Evolutionary conservation across 2,888 invertebrate species (phyloP), one percentile per base, ranked within the genome.

Genomic region (Galerucella nymphaeae): DNA sequence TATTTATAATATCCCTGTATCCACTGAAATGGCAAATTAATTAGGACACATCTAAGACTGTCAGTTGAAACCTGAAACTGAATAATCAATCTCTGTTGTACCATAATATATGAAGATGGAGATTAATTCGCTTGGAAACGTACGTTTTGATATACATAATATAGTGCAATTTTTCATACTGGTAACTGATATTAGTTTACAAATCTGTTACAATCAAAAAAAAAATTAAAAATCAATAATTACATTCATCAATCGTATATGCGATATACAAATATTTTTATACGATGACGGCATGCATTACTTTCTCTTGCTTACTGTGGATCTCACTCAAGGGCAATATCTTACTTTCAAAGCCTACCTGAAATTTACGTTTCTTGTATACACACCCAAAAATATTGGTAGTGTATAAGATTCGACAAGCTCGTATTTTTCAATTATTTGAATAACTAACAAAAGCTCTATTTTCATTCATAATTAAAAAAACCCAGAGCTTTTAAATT

Each of bases 321-420:
- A 72, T 77, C 75, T 76, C 72, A 77, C 77, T 77, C 76, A 79
- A 76, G 78, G 79, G 78, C 78, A 78, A 75, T 72, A 73, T 75
- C 79, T 79, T 78, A 76, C 78, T 77, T 62, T 79, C 67, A 71
- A 71, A 70, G 61, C 64, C 57, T 63, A 66, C 67, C 64, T 67
- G 65, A 62, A 41, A 69, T 20, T 13, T 23, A 16, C 13, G 61
- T 62, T 23, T 59, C 38, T 1, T 61, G 61, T 61, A 41, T 20
- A 53, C 69, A 69, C 69, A 16, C 62, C 69, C 55, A 69, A 69
- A 62, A 69, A 38, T 62, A 62, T 62, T 42, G 61, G 61, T 42
- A 18, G 61, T 62, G 61, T 5, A 14, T 58, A 30, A 55, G 18
- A 1, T 1, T 55, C 8, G n/a, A 55, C 23, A 14, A 30, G 14